Conservation (phyloP, 2,797 vertebrate species). For the Tachyglossus aculeatus region DNA sequence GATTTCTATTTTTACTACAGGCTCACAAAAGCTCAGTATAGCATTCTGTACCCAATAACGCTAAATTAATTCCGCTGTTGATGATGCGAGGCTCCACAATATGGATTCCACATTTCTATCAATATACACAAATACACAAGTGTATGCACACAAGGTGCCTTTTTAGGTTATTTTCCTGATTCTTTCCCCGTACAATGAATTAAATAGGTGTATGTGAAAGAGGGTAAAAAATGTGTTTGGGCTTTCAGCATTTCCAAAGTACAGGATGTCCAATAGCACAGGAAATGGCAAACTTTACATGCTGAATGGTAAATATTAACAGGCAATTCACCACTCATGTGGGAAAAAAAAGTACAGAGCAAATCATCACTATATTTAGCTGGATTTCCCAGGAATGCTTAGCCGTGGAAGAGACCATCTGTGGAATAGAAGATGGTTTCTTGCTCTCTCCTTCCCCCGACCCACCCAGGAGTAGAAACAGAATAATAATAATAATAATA, state of each 20-base stretch:
- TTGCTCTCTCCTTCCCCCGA: too few relatives aligned
- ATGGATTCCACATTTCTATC: constrained; percentile 33
- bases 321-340: background rate
- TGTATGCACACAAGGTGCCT: constrained; percentile 48
- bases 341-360: background rate
- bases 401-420: too few relatives aligned
- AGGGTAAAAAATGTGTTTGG: constrained; percentile 12
- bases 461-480: too few relatives aligned
- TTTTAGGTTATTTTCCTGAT: constrained; percentile 59
- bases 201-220: constrained; percentile 37
- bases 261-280: background rate
- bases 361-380: too few relatives aligned
- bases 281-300: background rate
- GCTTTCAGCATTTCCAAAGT: background rate
- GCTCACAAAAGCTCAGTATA: too few relatives aligned
- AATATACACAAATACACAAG: constrained; percentile 58
- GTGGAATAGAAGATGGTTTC: too few relatives aligned
- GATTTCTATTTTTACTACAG: too few relatives aligned
- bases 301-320: background rate
- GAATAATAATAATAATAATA: too few relatives aligned
- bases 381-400: too few relatives aligned
- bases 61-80: constrained; percentile 29
- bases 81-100: constrained; percentile 21
- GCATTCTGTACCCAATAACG: too few relatives aligned
- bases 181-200: constrained; percentile 53